Conservation (phyloP, 1,140 invertebrate genomes). For the Brachionus manjavacas region DNA sequence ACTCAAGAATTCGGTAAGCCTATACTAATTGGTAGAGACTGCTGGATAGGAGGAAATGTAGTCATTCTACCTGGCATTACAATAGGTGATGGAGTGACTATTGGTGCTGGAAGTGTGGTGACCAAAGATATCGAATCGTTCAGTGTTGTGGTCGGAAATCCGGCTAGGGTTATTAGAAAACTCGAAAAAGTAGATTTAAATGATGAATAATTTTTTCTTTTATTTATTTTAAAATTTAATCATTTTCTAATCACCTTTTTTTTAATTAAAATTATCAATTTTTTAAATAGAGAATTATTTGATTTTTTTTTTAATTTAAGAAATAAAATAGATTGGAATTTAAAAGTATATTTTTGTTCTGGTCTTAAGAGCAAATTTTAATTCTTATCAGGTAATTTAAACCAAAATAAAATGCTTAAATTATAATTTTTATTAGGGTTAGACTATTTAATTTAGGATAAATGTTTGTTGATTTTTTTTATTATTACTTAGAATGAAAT, state of each 20-base stretch:
- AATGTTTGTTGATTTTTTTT: neutral
- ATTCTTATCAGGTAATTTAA: neutral
- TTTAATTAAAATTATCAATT: neutral
- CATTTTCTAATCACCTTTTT: neutral
- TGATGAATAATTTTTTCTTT: neutral
- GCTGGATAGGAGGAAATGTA: conserved; percentile 47
- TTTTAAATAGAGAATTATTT: neutral
- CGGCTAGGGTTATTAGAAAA: conserved; percentile 45
- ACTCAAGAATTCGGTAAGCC: conserved; percentile 4
- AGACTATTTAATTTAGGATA: neutral
- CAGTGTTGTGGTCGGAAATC: conserved; percentile 47
- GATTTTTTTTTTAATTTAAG: neutral
- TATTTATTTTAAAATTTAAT: neutral
- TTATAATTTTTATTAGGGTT: neutral
- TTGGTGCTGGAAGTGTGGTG: conserved; percentile 49
- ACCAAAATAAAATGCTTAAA: neutral
- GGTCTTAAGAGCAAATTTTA: neutral
- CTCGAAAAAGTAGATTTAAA: conserved; percentile 24
- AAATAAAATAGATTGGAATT: neutral
- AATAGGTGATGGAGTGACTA: conserved; percentile 46
- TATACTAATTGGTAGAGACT: conserved; percentile 42
- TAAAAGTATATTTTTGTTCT: neutral
- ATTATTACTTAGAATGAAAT: neutral
- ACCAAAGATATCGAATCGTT: conserved; percentile 46
- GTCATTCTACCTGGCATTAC: conserved; percentile 47